phyloP scores from a whole-genome alignment of 2,888 invertebrate genomes.

The Oscheius onirici region DNA sequence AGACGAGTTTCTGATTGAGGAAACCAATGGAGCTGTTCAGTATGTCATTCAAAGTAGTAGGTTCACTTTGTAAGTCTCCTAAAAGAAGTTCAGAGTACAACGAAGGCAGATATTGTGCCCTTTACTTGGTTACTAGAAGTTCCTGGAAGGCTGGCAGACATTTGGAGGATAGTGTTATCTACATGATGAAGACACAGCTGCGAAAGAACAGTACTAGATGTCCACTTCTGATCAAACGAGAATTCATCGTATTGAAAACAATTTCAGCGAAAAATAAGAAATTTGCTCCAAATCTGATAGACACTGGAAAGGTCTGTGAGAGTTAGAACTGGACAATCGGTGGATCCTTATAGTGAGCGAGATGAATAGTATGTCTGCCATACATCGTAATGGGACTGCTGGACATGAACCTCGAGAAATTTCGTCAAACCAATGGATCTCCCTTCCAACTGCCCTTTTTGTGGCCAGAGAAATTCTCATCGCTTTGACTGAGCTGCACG shows the following conservation, averaged over 20 bases:
- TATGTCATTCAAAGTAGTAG: conserved; percentile 17
- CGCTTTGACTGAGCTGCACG: conserved; percentile 16
- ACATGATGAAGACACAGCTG: conserved; percentile 23
- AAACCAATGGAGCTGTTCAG: not conserved
- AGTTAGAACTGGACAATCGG: conserved; percentile 28
- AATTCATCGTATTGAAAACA: not conserved
- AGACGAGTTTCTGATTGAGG: conserved; percentile 5
- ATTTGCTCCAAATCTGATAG: not conserved
- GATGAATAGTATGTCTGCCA: conserved; percentile 41
- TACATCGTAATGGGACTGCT: conserved; percentile 14
- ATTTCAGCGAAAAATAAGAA: not conserved
- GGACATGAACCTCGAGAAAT: conserved; percentile 14
- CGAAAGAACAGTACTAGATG: not conserved
- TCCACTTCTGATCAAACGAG: conserved; percentile 11
- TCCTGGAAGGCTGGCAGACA: not conserved
- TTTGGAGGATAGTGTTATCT: not conserved
- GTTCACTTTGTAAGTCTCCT: no score
- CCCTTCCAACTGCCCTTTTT: not conserved
- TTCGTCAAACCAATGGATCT: not conserved
- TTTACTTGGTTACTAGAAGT: conserved; percentile 17
- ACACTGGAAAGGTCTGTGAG: conserved; percentile 25
- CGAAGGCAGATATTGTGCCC: conserved; percentile 31
- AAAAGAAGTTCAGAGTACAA: conserved; percentile 40
- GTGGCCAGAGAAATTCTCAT: conserved; percentile 5
- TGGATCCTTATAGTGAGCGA: conserved; percentile 35